Percentiles rank a stretch among this genome's conserved stretches.
These are phyloP conservation scores for Misgurnus mizolepis DNA, from an alignment of 2,113 vertebrate genomes.

Conservation along the genomic window DNA sequence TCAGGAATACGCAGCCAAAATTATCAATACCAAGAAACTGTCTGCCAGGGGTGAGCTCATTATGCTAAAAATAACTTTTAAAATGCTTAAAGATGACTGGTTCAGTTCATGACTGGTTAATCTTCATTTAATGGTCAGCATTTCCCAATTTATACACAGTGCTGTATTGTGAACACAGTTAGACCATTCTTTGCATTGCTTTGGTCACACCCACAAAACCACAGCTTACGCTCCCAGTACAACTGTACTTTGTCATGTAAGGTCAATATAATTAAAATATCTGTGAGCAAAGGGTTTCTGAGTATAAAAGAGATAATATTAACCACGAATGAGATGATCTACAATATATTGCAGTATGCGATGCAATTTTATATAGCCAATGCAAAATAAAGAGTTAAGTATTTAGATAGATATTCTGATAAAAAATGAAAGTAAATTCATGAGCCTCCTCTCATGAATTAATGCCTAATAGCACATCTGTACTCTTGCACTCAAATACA, in stretches of 20 bases:
- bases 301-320: not conserved
- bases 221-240: not conserved
- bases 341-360: too few species aligned
- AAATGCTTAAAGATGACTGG: too few species aligned
- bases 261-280: not conserved
- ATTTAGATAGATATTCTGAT: too few species aligned
- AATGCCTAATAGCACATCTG: too few species aligned
- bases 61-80: not conserved
- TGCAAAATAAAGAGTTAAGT: too few species aligned
- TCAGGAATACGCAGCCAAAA: conserved; percentile 96
- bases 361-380: too few species aligned
- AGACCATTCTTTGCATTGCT: not conserved
- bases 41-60: conserved; percentile 86
- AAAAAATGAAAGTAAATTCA: too few species aligned
- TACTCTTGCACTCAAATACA: too few species aligned
- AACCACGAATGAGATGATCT: too few species aligned
- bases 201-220: not conserved
- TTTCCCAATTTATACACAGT: not conserved
- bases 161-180: not conserved
- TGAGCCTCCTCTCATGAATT: too few species aligned
- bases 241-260: not conserved
- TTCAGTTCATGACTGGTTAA: not conserved
- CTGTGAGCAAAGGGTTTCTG: too few species aligned
- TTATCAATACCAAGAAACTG: conserved; percentile 98
- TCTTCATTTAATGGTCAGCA: too few species aligned